A percentile compares a stretch with the other conserved stretches of the same genome.
Conservation (phyloP, 2,888 invertebrate genomes). For the Melikaiella ostensackeni region DNA sequence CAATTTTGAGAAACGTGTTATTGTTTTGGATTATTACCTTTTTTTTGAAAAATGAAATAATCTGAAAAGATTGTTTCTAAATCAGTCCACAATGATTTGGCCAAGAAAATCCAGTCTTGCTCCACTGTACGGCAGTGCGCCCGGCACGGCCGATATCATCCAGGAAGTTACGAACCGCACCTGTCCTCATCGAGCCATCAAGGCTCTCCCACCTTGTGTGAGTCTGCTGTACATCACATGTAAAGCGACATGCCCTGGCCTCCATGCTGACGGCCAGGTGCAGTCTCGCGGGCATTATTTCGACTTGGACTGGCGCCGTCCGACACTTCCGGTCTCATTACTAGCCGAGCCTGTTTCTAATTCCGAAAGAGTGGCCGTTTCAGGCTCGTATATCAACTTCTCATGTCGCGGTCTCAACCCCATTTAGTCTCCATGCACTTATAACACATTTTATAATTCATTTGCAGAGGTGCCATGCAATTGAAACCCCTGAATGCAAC, state of each 20-base stretch:
- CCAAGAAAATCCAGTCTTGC: too few species aligned
- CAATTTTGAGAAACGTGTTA: too few species aligned
- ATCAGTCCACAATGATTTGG: too few species aligned
- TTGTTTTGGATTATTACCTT: too few species aligned
- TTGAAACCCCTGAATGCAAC: not conserved
- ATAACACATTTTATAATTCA: not conserved
- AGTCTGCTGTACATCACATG: not conserved
- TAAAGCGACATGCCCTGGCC: not conserved
- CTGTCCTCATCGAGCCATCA: constrained; percentile 55
- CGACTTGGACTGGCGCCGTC: constrained; percentile 27
- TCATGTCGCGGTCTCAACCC: not conserved
- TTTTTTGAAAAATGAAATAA: too few species aligned
- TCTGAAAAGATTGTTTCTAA: too few species aligned
- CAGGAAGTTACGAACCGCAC: constrained; percentile 68
- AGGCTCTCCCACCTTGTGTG: not conserved
- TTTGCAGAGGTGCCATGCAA: not conserved
- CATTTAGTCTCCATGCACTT: not conserved
- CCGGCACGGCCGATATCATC: constrained; percentile 62
- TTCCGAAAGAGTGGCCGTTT: not conserved
- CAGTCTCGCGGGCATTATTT: constrained; percentile 17
- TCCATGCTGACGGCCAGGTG: constrained; percentile 25
- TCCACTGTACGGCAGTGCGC: constrained; percentile 52
- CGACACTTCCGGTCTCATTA: constrained; percentile 21
- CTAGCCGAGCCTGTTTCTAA: constrained; percentile 20
- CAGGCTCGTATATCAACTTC: constrained; percentile 7